These are phyloP conservation scores for Aplysina aerophoba DNA, from an alignment of 37 sponge, comb jelly and placozoan species.

Conservation along the genomic window DNA sequence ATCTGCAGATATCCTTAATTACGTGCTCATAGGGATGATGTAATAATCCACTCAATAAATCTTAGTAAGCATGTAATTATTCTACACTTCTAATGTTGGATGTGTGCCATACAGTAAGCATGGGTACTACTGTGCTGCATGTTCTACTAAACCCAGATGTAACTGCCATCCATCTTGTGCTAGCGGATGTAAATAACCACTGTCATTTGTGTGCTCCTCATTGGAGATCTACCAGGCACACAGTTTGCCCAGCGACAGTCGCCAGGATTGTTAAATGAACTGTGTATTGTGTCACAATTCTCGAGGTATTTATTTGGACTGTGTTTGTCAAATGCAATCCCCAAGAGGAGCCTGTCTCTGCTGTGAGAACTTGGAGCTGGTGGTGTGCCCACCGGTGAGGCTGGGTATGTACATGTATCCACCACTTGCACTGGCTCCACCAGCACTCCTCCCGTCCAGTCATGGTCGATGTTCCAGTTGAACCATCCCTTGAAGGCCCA, in stretches of 20 bases:
- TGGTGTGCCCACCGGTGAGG: not conserved
- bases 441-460: slow-evolving; percentile 35
- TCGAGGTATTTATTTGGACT: not conserved
- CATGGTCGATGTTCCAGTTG: slow-evolving; percentile 33
- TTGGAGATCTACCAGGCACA: not conserved
- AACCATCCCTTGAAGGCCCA: slow-evolving; percentile 36
- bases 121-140: too few species aligned
- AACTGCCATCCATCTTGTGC: too few species aligned
- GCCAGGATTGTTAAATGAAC: not conserved
- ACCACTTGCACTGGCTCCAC: slow-evolving; percentile 27
- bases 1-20: too few species aligned
- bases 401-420: slow-evolving; percentile 16
- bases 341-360: not conserved
- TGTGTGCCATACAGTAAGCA: too few species aligned
- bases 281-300: slow-evolving; percentile 19
- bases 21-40: too few species aligned
- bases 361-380: slow-evolving; percentile 31
- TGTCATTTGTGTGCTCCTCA: not conserved
- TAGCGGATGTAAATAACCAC: not conserved
- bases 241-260: slow-evolving; percentile 22
- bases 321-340: slow-evolving; percentile 33
- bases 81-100: too few species aligned
- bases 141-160: too few species aligned
- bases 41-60: too few species aligned
- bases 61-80: too few species aligned